Evolutionary conservation across 2,797 vertebrate genomes (phyloP).

Genomic region (Delichon dasypus): DNA sequence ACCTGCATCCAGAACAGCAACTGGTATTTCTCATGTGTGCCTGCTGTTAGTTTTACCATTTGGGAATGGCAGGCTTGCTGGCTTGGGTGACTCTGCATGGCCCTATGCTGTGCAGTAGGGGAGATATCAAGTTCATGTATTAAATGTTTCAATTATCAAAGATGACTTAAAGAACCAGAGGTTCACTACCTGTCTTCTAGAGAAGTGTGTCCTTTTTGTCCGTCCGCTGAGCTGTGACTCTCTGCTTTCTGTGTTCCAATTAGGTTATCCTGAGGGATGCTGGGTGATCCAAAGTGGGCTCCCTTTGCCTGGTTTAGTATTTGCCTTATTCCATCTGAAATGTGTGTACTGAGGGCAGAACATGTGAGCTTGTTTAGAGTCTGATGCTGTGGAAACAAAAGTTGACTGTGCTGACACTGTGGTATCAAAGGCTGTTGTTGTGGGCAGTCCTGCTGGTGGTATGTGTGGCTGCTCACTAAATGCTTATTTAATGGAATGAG

Average conservation of each 20-base stretch:
- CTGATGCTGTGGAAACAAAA: not conserved
- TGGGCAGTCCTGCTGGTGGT: not conserved
- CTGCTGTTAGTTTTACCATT: not conserved
- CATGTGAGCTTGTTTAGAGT: fast-evolving
- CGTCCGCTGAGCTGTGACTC: not conserved
- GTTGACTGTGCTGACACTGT: not conserved
- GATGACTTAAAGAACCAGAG: not conserved
- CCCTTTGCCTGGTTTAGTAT: not conserved
- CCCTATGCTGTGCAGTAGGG: not conserved
- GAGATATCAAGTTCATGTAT: not conserved
- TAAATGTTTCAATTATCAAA: not conserved
- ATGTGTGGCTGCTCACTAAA: not conserved
- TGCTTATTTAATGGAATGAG: not conserved
- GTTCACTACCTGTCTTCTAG: not conserved
- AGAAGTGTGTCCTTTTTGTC: not conserved
- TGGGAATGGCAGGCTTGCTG: not conserved
- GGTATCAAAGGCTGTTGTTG: not conserved
- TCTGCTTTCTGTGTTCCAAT: not conserved
- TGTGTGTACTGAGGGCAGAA: not conserved
- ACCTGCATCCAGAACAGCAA: not conserved
- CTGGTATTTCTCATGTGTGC: not conserved
- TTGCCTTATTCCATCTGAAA: not conserved
- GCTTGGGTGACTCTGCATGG: not conserved
- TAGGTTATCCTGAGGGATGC: not conserved
- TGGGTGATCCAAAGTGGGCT: not conserved